Base-by-base conservation (phyloP, 1,140 invertebrate species). In the Euglossa dilemma region DNA sequence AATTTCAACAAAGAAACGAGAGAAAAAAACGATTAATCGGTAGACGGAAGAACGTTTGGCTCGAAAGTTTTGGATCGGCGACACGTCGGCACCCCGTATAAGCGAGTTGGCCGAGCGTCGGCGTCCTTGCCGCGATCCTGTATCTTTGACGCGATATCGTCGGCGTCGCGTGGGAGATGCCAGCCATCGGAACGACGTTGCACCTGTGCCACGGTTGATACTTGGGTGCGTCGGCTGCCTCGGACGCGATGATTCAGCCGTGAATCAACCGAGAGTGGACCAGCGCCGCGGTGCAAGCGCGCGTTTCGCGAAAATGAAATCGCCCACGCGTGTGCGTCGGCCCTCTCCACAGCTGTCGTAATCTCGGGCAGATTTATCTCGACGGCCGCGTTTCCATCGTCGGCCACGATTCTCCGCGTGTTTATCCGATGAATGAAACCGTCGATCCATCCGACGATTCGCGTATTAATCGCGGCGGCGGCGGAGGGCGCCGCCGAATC, bases 261-360 rank as follows among this genome's bases (percentile, higher is more conserved):
- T 87, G 82, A 87, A 84, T 87, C 85, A 87, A 80, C 75, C 59
- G 61, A 43, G 43, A 23, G 36, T 36, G 36, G 47, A 8, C 0
- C 28, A 12, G 16, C 14, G 8, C 6, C 16, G 6, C 43, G 6
- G 11, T 28, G 5, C 4, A 14, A 25, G 59, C 50, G n/a, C 56
- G 75, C 20, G 20, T n/a, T 76, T 59, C 36, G 66, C 56, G 86
- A 77, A 87, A 87, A 87, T 87, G 77, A 80, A 73, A 75, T 84
- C 82, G 86, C 86, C 85, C 86, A 87, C 86, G 76, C 74, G 45
- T 5, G 47, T 56, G 25, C 69, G 1, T 25, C 28, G 6, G 52
- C 18, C 23, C 47, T 8, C n/a, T 36, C 14, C 28, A 9, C 36
- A 59, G 64, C 72, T 80, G 80, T 87, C 71, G 80, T 67, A 87